phyloP scores from a whole-genome alignment of 2,113 vertebrate genomes.

The Polypterus senegalus region DNA sequence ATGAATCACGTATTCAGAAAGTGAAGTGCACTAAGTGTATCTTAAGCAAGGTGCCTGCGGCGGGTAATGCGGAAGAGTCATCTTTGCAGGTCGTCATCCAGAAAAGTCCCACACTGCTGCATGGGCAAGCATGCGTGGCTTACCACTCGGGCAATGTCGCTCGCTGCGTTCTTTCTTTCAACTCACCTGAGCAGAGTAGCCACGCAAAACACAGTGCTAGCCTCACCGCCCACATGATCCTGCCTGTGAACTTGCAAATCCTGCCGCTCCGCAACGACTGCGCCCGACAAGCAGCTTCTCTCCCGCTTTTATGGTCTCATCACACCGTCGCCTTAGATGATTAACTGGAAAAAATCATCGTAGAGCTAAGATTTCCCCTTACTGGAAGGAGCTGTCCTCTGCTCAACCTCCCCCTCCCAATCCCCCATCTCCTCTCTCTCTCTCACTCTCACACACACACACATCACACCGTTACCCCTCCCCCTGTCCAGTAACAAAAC shows the following conservation, averaged over 20 bases:
- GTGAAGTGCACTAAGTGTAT: too few species aligned
- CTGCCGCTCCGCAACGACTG: neutral
- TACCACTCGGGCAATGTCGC: too few species aligned
- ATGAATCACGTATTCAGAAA: too few species aligned
- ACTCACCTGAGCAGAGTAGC: neutral
- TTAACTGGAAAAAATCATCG: neutral
- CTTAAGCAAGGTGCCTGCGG: too few species aligned
- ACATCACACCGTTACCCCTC: slow-evolving; percentile 3
- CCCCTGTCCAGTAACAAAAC: neutral
- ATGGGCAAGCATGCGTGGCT: too few species aligned
- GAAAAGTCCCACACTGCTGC: too few species aligned
- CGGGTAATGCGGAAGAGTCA: too few species aligned
- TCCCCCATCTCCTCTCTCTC: too few species aligned
- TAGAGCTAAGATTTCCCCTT: neutral
- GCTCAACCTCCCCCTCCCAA: neutral
- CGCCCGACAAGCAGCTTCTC: neutral
- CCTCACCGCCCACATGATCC: neutral
- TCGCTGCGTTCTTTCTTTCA: neutral
- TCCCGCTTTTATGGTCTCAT: neutral
- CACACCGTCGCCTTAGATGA: neutral
- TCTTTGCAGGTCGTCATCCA: too few species aligned
- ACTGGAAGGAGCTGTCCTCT: slow-evolving; percentile 3
- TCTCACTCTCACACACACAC: neutral
- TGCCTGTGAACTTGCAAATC: neutral
- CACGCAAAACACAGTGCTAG: neutral